Percentiles rank a stretch among this genome's conserved stretches.
phyloP scores from a whole-genome alignment of 2,113 vertebrate species.

The Alces alces region DNA sequence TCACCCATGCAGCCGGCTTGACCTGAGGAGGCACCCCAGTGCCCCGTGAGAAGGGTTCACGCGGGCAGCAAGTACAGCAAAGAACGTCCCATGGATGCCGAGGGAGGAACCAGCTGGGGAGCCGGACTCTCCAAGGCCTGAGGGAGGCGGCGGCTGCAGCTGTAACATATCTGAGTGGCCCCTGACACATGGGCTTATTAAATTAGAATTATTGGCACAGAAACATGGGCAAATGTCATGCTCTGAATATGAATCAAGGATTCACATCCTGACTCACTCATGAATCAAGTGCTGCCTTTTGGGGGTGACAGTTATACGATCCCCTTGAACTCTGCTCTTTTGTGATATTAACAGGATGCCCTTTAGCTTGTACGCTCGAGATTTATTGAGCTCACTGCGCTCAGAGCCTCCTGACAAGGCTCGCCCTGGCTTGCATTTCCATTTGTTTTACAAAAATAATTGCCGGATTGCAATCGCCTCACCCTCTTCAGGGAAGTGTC shows the following conservation, averaged over 20 bases:
- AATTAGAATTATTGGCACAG: slow-evolving; percentile 58
- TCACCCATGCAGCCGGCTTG: no score
- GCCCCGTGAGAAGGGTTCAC: fast-evolving
- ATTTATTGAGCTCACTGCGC: not conserved
- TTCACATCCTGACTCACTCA: slow-evolving; percentile 21
- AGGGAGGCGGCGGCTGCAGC: slow-evolving; percentile 46
- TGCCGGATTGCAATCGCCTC: not conserved
- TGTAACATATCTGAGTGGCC: slow-evolving; percentile 45
- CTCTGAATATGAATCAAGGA: slow-evolving; percentile 15
- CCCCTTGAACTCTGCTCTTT: not conserved
- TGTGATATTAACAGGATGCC: not conserved
- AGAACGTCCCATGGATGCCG: fast-evolving
- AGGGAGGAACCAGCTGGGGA: not conserved
- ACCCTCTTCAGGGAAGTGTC: not conserved
- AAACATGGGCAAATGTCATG: slow-evolving; percentile 28
- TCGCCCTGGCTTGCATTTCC: not conserved
- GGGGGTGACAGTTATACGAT: slow-evolving; percentile 18
- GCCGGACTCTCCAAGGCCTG: not conserved
- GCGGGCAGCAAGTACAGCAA: fast-evolving
- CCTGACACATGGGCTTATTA: slow-evolving; percentile 60
- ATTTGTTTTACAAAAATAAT: not conserved
- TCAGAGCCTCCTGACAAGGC: not conserved
- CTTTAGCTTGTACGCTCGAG: not conserved
- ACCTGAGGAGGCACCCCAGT: no score
- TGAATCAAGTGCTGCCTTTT: not conserved